phyloP scores from a whole-genome alignment of 2,888 invertebrate species.

The Drosophila colorata region DNA sequence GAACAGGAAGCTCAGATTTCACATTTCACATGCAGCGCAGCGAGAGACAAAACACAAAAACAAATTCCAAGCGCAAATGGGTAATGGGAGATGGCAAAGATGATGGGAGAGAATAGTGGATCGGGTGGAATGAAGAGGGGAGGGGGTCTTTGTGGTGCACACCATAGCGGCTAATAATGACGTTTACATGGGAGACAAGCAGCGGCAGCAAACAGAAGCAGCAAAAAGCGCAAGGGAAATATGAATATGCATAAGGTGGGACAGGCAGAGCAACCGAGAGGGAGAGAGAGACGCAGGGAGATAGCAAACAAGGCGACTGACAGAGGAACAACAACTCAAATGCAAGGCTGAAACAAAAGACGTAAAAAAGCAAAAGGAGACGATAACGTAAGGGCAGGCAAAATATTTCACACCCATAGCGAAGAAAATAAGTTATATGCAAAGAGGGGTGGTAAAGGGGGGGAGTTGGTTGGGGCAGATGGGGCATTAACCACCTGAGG shows the following conservation, averaged over 20 bases:
- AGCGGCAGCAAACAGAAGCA: slow-evolving; percentile 34
- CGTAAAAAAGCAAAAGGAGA: slow-evolving; percentile 35
- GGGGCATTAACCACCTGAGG: slow-evolving; percentile 63
- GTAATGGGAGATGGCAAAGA: slow-evolving; percentile 62
- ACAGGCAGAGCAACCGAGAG: slow-evolving; percentile 2
- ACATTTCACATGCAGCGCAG: slow-evolving; percentile 59
- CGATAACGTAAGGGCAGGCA: slow-evolving; percentile 28
- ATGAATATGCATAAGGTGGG: slow-evolving; percentile 66
- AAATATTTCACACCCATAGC: slow-evolving; percentile 56
- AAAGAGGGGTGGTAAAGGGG: not conserved
- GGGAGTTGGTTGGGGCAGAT: slow-evolving; percentile 2
- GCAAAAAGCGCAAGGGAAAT: slow-evolving; percentile 66
- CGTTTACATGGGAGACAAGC: slow-evolving; percentile 67
- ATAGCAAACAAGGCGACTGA: not conserved
- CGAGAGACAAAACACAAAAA: slow-evolving; percentile 25
- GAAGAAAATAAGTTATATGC: slow-evolving; percentile 2
- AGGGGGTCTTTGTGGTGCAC: not conserved
- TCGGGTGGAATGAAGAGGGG: not conserved
- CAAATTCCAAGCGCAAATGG: slow-evolving; percentile 45
- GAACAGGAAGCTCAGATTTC: slow-evolving; percentile 80
- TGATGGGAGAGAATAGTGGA: not conserved
- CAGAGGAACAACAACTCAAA: slow-evolving; percentile 3
- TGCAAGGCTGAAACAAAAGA: slow-evolving; percentile 59
- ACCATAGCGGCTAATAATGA: slow-evolving; percentile 67
- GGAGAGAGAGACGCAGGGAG: not conserved